Percentiles rank a stretch among this genome's conserved stretches.
Conservation (phyloP, 2,113 vertebrate species). For the Phrynosoma blainvillii region DNA sequence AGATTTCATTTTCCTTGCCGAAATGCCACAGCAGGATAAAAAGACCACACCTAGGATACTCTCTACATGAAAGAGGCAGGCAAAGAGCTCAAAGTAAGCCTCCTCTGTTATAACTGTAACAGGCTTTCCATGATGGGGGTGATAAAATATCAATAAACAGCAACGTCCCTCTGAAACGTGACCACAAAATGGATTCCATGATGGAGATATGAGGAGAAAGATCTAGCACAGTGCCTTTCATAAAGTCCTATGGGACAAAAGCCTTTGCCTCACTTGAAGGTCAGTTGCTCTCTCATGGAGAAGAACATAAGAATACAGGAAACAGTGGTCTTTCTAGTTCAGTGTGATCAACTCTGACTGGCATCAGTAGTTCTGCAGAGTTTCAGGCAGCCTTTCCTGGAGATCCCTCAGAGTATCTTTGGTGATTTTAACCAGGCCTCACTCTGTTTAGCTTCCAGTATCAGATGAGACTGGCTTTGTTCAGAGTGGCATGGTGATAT, state of each 20-base stretch:
- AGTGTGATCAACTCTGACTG: too few relatives aligned
- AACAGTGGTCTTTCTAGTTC: too few relatives aligned
- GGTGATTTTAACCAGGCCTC: too few relatives aligned
- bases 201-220: neutral
- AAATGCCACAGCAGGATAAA: slow-evolving; percentile 43
- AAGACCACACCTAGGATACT: slow-evolving; percentile 21
- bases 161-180: neutral
- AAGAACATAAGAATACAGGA: neutral
- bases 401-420: too few relatives aligned
- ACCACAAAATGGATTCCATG: neutral
- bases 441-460: too few relatives aligned
- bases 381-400: too few relatives aligned
- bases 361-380: too few relatives aligned
- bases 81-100: neutral
- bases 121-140: neutral
- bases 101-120: neutral
- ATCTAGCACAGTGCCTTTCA: neutral
- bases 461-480: too few relatives aligned
- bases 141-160: neutral
- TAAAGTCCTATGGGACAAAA: neutral
- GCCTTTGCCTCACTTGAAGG: too few relatives aligned
- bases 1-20: slow-evolving; percentile 24
- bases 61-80: slow-evolving; percentile 8
- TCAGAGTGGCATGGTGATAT: too few relatives aligned
- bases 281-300: neutral